These are phyloP conservation scores for Rhineura floridana DNA, from an alignment of 2,113 vertebrate species.

Conservation along the genomic window DNA sequence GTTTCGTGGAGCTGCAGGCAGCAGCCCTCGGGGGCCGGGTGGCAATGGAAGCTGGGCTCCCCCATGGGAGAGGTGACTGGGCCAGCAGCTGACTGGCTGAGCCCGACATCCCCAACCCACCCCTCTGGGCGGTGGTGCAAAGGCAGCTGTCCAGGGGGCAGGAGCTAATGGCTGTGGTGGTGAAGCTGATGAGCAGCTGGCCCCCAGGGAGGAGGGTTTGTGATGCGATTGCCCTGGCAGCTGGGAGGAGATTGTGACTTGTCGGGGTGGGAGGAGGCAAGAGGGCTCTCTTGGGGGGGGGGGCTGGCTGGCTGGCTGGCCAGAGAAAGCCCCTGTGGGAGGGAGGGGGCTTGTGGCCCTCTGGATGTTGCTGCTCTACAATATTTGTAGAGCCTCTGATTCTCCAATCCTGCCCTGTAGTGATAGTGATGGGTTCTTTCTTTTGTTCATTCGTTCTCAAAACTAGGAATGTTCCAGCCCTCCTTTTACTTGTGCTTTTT, in stretches of 20 bases:
- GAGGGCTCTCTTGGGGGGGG: background rate
- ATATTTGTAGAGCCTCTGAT: too few relatives aligned
- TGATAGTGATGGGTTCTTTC: too few relatives aligned
- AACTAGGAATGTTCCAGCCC: too few relatives aligned
- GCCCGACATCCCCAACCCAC: background rate
- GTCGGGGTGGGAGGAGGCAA: background rate
- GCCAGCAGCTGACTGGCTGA: background rate
- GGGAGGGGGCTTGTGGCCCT: too few relatives aligned
- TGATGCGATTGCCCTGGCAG: background rate
- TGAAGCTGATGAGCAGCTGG: background rate
- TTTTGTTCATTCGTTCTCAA: too few relatives aligned
- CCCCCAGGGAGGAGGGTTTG: background rate
- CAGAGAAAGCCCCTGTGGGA: too few relatives aligned
- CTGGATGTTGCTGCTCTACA: too few relatives aligned
- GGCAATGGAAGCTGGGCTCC: background rate
- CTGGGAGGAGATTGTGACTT: background rate
- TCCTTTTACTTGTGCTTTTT: too few relatives aligned
- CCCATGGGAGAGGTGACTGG: slow-evolving; percentile 18
- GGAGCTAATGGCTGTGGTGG: background rate
- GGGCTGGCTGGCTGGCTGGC: background rate
- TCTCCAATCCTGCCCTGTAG: too few relatives aligned
- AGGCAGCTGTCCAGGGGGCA: background rate
- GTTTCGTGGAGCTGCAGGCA: slow-evolving; percentile 8
- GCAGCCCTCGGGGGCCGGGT: background rate
- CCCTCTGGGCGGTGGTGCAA: background rate